phyloP scores from a whole-genome alignment of 2,888 invertebrate genomes.

The Aleiodes testaceus region DNA sequence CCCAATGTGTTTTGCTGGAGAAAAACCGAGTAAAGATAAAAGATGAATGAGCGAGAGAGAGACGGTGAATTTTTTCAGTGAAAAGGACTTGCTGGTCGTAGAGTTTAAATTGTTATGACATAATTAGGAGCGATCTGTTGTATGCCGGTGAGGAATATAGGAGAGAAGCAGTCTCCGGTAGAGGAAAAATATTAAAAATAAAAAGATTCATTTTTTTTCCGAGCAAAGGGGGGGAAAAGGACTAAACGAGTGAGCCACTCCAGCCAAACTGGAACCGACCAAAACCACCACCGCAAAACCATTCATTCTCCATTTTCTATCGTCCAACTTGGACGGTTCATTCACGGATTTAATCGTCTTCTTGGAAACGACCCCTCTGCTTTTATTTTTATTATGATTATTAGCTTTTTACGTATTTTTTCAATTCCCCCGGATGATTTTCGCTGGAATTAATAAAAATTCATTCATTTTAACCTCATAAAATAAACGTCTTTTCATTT shows the following conservation, averaged over 20 bases:
- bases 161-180: conserved; percentile 22
- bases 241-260: conserved; percentile 43
- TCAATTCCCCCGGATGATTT: conserved; percentile 11
- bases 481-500: neutral
- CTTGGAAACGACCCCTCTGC: conserved; percentile 52
- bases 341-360: conserved; percentile 67
- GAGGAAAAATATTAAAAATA: conserved; percentile 18
- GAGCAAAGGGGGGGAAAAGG: conserved; percentile 37
- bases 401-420: conserved; percentile 25
- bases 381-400: conserved; percentile 34
- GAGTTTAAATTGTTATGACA: conserved; percentile 70
- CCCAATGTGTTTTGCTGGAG: conserved; percentile 30
- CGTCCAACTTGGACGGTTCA: conserved; percentile 63
- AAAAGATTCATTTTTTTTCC: conserved; percentile 31
- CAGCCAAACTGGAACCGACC: conserved; percentile 51
- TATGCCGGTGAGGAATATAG: conserved; percentile 38
- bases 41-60: conserved; percentile 29
- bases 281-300: conserved; percentile 59
- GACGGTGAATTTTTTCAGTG: conserved; percentile 23
- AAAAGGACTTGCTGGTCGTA: conserved; percentile 35
- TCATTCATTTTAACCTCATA: neutral
- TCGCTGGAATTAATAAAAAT: neutral
- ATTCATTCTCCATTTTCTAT: conserved; percentile 63
- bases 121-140: conserved; percentile 67
- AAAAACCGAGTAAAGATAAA: conserved; percentile 2